A percentile compares a stretch with the other conserved stretches of the same genome.
phyloP scores from a whole-genome alignment of 1,140 invertebrate species.

The Pogonomyrmex barbatus region DNA sequence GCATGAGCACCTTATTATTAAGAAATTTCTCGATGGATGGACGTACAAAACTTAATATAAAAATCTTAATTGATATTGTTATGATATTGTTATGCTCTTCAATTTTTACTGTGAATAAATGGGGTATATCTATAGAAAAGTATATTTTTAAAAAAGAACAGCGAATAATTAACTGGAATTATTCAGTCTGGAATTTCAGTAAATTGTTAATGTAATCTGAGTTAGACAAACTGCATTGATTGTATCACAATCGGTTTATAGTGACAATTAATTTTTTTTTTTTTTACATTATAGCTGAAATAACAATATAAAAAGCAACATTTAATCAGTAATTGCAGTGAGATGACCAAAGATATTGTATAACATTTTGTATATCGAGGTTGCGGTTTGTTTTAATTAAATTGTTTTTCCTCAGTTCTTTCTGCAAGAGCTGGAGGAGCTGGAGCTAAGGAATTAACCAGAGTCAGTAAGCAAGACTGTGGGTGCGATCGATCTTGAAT shows the following conservation, averaged over 20 bases:
- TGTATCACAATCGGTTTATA: not conserved
- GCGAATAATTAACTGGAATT: not conserved
- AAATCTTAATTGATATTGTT: not conserved
- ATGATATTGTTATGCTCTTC: not conserved
- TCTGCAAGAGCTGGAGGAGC: not conserved
- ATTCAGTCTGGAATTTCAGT: not conserved
- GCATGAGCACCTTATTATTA: not conserved
- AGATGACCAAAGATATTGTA: not conserved
- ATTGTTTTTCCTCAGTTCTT: not conserved
- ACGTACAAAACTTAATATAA: not conserved
- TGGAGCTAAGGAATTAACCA: not conserved
- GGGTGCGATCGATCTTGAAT: slow-evolving; percentile 25
- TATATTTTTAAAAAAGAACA: slow-evolving; percentile 2
- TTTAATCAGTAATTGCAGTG: not conserved
- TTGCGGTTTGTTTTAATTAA: not conserved
- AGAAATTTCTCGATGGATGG: not conserved
- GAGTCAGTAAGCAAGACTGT: not conserved
- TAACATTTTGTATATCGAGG: too few species aligned
- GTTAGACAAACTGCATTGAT: not conserved
- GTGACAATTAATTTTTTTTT: not conserved
- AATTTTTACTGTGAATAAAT: not conserved
- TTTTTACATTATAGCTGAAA: not conserved
- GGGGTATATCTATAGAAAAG: not conserved
- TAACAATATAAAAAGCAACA: not conserved
- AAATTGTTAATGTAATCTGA: slow-evolving; percentile 13